These are phyloP conservation scores for Galaxias olidus DNA, from an alignment of 2,797 vertebrate genomes.

Conservation along the genomic window DNA sequence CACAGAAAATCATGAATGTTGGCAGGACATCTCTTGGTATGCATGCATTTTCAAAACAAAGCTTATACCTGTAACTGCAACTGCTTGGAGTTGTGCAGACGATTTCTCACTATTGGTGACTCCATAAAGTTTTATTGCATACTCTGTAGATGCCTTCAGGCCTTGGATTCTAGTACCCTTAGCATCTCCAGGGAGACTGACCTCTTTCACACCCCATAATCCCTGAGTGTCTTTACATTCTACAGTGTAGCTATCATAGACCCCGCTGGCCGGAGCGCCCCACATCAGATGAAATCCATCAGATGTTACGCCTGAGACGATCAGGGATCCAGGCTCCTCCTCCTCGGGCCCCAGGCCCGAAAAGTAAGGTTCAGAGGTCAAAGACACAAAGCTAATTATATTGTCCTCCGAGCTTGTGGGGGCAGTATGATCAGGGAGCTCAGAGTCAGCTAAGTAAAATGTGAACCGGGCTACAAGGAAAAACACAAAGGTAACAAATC, in stretches of 20 bases:
- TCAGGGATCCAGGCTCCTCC: conserved; percentile 55
- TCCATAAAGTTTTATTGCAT: conserved; percentile 72
- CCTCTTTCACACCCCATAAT: conserved; percentile 49
- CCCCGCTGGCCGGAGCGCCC: conserved; percentile 45
- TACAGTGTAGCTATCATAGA: conserved; percentile 64
- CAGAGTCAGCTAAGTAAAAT: conserved; percentile 72
- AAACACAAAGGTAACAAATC: conserved; percentile 56
- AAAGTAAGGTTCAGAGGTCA: conserved; percentile 52
- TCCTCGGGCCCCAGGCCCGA: conserved; percentile 52
- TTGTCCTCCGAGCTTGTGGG: conserved; percentile 61
- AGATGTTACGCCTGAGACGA: conserved; percentile 53
- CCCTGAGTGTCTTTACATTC: conserved; percentile 61
- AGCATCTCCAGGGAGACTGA: conserved; percentile 62
- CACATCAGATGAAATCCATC: conserved; percentile 69
- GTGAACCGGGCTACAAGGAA: conserved; percentile 72
- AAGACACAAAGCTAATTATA: conserved; percentile 68
- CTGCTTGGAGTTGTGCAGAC: conserved; percentile 60
- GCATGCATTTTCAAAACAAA: conserved; percentile 40
- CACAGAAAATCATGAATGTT: conserved; percentile 4
- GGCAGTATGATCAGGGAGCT: conserved; percentile 59
- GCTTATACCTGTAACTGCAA: conserved; percentile 74
- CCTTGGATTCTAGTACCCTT: conserved; percentile 58
- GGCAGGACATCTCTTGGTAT: conserved; percentile 15
- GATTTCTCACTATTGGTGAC: conserved; percentile 64
- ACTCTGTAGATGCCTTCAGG: conserved; percentile 65